A percentile compares a stretch with the other conserved stretches of the same genome.
Evolutionary conservation across 2,113 vertebrate genomes (phyloP).

Genomic region (Urocynchramus pylzowi): DNA sequence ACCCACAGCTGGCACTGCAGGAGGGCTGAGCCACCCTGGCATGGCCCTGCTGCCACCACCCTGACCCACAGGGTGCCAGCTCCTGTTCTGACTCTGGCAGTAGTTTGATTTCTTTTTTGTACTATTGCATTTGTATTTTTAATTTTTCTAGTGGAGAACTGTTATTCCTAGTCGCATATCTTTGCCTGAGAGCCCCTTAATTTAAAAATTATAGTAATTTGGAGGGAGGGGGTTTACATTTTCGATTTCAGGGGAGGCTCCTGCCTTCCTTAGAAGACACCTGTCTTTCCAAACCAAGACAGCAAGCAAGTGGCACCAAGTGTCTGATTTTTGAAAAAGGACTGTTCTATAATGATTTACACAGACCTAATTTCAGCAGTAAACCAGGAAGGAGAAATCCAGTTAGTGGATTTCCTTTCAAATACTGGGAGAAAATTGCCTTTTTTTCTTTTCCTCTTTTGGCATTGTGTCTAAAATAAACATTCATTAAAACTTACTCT

Average conservation of each 20-base stretch:
- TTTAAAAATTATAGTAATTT: not conserved
- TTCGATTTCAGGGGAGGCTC: not conserved
- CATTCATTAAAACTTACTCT: not conserved
- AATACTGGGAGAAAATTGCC: not conserved
- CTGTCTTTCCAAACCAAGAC: not conserved
- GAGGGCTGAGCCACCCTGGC: no score
- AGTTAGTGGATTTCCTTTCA: not conserved
- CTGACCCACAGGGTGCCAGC: rapidly evolving
- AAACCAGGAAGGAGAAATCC: not conserved
- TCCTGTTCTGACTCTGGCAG: rapidly evolving
- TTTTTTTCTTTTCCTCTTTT: not conserved
- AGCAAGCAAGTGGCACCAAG: not conserved
- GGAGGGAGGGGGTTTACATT: not conserved
- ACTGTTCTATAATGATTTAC: not conserved
- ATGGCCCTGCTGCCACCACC: no score
- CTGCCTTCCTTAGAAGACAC: not conserved
- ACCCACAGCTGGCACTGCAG: no score
- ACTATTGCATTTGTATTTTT: not conserved
- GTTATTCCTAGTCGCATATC: not conserved
- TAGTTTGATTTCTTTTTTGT: not conserved
- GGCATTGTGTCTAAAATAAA: not conserved
- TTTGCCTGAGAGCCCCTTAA: not conserved
- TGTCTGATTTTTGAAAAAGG: not conserved
- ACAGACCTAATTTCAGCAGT: not conserved
- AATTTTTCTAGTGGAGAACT: not conserved